Evolutionary conservation across 1,140 invertebrate genomes (phyloP).

Genomic region (Heliconius himera): DNA sequence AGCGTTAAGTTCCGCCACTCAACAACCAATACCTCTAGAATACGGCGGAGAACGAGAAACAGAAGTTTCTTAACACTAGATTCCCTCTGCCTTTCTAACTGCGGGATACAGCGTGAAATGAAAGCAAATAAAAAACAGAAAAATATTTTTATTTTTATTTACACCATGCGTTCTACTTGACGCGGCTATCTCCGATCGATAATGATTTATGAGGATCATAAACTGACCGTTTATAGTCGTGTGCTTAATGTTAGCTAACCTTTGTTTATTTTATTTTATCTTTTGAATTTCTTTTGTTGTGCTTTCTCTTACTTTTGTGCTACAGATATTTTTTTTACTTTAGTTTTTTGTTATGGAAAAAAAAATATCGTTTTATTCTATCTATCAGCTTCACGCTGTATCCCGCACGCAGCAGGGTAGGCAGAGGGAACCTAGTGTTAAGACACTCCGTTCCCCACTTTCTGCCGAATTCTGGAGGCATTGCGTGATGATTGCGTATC

Average conservation of each 20-base stretch:
- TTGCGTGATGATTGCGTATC: no score
- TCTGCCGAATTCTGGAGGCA: no score
- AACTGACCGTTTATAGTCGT: constrained; percentile 58
- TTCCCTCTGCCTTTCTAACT: no score
- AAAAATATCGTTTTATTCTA: background rate
- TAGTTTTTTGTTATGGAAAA: background rate
- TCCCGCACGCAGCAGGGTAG: no score
- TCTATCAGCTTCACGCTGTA: no score
- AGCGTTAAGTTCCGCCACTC: no score
- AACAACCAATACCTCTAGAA: no score
- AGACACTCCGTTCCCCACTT: no score
- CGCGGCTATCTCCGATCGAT: constrained; percentile 46
- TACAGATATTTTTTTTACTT: background rate
- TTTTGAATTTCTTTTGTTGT: constrained; percentile 50
- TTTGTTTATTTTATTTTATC: constrained; percentile 8
- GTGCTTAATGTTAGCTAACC: constrained; percentile 52
- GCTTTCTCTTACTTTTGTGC: constrained; percentile 46
- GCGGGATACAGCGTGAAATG: no score
- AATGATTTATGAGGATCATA: constrained; percentile 59
- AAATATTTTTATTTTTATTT: constrained; percentile 11
- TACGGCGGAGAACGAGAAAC: no score
- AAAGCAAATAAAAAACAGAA: background rate
- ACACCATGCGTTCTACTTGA: constrained; percentile 24
- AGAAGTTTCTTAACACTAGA: no score
- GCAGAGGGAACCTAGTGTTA: no score